A percentile compares a stretch with the other conserved stretches of the same genome.
phyloP scores from a whole-genome alignment of 2,797 vertebrate genomes.

The Manis crassicaudata region DNA sequence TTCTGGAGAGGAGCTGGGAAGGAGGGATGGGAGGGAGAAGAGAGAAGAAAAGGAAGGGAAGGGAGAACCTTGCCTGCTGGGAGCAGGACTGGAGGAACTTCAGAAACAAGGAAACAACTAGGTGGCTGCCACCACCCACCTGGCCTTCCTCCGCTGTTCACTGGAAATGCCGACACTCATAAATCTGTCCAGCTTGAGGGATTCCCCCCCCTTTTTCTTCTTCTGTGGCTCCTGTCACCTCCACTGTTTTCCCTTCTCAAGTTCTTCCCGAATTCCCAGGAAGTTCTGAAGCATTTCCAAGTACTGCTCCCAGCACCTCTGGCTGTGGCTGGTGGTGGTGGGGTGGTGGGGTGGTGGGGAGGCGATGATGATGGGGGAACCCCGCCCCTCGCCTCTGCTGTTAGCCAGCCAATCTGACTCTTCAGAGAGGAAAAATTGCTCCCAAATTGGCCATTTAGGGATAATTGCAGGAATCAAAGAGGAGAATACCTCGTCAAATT shows the following conservation, averaged over 20 bases:
- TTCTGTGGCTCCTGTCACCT: neutral
- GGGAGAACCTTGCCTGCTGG: neutral
- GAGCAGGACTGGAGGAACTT: neutral
- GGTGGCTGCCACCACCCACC: neutral
- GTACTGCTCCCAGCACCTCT: neutral
- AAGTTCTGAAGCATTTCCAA: neutral
- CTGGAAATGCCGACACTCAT: neutral
- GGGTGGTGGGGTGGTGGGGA: neutral
- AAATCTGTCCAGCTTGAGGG: neutral
- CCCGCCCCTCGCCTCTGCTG: neutral
- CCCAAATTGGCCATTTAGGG: constrained; percentile 45
- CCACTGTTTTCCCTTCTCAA: neutral
- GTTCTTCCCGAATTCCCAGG: neutral
- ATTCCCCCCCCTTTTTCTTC: neutral
- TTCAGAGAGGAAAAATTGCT: constrained; percentile 16
- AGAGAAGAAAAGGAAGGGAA: neutral
- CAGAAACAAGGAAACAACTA: neutral
- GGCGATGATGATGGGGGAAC: neutral
- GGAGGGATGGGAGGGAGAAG: neutral
- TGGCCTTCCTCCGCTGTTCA: neutral
- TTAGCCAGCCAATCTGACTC: constrained; percentile 49
- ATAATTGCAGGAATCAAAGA: constrained; percentile 34
- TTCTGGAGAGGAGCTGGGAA: constrained; percentile 79
- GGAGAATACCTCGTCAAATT: constrained; percentile 10
- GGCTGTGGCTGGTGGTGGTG: neutral